Conservation (phyloP, 2,797 vertebrate species). For the Ibycter americanus region DNA sequence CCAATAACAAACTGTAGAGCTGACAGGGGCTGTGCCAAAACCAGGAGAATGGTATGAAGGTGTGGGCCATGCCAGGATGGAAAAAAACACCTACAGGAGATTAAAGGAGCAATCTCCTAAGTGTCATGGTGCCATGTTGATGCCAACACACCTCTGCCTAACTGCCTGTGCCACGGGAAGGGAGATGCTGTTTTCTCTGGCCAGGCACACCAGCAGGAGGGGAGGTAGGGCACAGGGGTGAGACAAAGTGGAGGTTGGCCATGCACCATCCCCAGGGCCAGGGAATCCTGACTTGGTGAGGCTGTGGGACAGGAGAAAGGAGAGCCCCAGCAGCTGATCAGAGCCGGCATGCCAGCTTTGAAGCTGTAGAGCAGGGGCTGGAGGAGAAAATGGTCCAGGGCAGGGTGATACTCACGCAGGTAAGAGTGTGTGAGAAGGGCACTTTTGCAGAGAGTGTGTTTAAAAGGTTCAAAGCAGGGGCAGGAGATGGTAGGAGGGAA, state of each 20-base stretch:
- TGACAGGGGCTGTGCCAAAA: not conserved
- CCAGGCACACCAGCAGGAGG: accelerated
- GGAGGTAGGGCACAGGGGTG: not conserved
- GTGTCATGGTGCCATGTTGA: not conserved
- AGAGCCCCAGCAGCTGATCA: not conserved
- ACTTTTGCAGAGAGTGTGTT: not conserved
- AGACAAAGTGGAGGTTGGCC: not conserved
- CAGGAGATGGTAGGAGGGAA: not conserved
- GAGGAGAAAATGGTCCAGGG: not conserved
- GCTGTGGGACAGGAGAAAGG: not conserved
- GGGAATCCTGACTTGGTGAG: not conserved
- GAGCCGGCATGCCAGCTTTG: not conserved
- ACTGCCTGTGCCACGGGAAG: not conserved
- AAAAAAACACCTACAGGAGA: not conserved
- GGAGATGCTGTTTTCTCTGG: not conserved
- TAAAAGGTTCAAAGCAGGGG: not conserved
- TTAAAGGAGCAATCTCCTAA: not conserved
- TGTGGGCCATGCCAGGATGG: not conserved
- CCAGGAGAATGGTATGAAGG: not conserved
- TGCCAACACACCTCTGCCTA: not conserved
- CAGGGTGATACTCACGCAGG: not conserved
- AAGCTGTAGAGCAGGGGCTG: not conserved
- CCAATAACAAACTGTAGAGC: not conserved
- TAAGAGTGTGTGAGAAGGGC: not conserved
- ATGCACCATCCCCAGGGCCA: not conserved